Evolutionary conservation across 2,113 vertebrate species (phyloP), one percentile per base, ranked within the genome.

Genomic region (Herpailurus yagouaroundi): DNA sequence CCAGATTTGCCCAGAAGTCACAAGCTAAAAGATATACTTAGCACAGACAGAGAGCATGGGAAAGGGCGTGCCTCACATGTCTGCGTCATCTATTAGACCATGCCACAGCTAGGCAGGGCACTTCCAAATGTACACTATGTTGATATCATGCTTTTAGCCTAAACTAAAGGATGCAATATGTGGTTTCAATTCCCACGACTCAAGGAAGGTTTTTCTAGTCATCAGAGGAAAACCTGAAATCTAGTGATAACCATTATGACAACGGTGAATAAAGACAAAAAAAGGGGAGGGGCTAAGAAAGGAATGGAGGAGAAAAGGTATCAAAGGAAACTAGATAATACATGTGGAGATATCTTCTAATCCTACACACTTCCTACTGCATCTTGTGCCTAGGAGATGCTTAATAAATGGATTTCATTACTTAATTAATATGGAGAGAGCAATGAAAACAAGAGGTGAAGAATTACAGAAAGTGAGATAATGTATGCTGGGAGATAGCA

Each of bases 1-100:
- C 36, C 81, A 95, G n/a, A 95, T 48, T 52, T 97, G 13, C 73
- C 41, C 96, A 95, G 94, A 95, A 86, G 45, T 97, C 79, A 89
- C 82, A 94, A 93, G 66, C 73, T 55, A 79, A 66, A 94, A 74
- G 63, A 87, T 89, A 74, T 21, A 80, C 66, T 90, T 48, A 79
- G 79, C 68, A 63, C 69, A 96, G n/a, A 80, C 21, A 57, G 7
- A 84, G 19, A 84, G 19, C 36, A 91, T 16, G 7, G 31, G 16
- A 41, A 86, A 76, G n/a, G 8, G 64, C 2, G 10, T 80, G 50
- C 45, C 79, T 92, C 60, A 31, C 8, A 38, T 21, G 5, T 57
- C 33, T 12, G 25, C 57, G 23, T 90, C 87, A 41, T 87, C 41
- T 90, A 38, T 41, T 29, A 16, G 5, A 92, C 36, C 48, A 63